A percentile compares a stretch with the other conserved stretches of the same genome.
Evolutionary conservation across 1,140 invertebrate species (phyloP).

Genomic region (Eriosoma lanigerum): DNA sequence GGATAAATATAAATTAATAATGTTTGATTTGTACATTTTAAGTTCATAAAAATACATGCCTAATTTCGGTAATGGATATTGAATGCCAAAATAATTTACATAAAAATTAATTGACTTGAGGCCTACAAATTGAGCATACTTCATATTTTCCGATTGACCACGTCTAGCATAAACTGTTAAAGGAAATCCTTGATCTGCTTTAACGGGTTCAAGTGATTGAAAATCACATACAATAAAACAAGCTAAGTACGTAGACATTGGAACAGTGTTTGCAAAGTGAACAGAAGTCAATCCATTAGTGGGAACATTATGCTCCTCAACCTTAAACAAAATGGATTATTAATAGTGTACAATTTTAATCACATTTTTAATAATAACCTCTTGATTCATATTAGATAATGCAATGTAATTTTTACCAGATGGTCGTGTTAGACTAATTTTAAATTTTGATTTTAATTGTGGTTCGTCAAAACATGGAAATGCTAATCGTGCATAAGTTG

Average conservation of each 20-base stretch:
- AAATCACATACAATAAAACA: constrained; percentile 93
- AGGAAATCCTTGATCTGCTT: constrained; percentile 63
- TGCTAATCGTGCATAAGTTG: constrained; percentile 85
- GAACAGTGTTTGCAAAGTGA: constrained; percentile 77
- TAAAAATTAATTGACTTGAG: constrained; percentile 81
- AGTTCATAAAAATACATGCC: constrained; percentile 61
- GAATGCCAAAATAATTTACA: constrained; percentile 80
- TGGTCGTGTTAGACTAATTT: constrained; percentile 74
- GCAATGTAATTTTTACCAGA: constrained; percentile 66
- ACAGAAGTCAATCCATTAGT: constrained; percentile 60
- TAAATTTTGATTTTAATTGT: constrained; percentile 85
- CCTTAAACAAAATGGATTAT: constrained; percentile 56
- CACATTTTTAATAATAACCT: constrained; percentile 56
- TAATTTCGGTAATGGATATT: constrained; percentile 84
- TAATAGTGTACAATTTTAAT: background rate
- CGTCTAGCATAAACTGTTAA: constrained; percentile 74
- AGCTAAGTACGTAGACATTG: constrained; percentile 90
- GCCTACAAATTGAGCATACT: constrained; percentile 77
- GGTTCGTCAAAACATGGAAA: constrained; percentile 98
- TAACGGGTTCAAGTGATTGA: constrained; percentile 63
- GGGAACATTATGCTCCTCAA: constrained; percentile 58
- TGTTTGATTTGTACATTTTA: background rate
- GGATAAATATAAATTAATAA: too few species aligned
- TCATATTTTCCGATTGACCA: constrained; percentile 73
- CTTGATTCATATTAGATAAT: constrained; percentile 75